phyloP scores from a whole-genome alignment of 1,140 invertebrate species.

The Temnothorax nylanderi region DNA sequence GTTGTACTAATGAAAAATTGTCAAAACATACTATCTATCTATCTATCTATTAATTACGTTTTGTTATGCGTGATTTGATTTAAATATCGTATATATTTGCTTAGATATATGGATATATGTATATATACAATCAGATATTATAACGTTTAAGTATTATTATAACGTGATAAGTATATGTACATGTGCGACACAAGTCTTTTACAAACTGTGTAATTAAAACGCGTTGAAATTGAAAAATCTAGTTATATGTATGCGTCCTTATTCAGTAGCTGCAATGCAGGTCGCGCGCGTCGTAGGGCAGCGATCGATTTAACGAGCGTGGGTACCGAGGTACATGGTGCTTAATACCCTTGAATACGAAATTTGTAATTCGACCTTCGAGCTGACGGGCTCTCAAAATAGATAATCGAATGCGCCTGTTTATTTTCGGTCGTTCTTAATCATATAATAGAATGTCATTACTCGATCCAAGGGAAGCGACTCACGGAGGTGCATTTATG shows the following conservation, averaged over 20 bases:
- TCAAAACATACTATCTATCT: not conserved
- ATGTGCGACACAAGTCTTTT: not conserved
- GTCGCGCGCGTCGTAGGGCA: conserved; percentile 68
- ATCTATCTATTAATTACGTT: not conserved
- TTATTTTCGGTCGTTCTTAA: conserved; percentile 50
- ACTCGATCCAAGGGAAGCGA: conserved; percentile 44
- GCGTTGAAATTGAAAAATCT: conserved; percentile 63
- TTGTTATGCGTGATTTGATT: not conserved
- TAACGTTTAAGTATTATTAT: not conserved
- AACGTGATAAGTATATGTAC: not conserved
- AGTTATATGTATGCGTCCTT: conserved; percentile 33
- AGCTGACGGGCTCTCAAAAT: conserved; percentile 37
- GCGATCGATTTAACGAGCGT: conserved; percentile 73
- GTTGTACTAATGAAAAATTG: no score
- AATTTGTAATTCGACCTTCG: conserved; percentile 50
- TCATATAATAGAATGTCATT: conserved; percentile 61
- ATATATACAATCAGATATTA: not conserved
- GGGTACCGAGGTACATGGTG: conserved; percentile 56
- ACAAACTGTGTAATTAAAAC: conserved; percentile 15
- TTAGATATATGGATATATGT: no score
- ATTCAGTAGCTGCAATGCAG: conserved; percentile 70
- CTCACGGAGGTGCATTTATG: not conserved
- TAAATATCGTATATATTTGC: not conserved
- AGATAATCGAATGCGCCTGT: conserved; percentile 52
- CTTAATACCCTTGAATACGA: conserved; percentile 51